Percentiles rank a stretch among this genome's conserved stretches.
These are phyloP conservation scores for Nomada lathburiana DNA, from an alignment of 2,888 invertebrate genomes.

Conservation along the genomic window DNA sequence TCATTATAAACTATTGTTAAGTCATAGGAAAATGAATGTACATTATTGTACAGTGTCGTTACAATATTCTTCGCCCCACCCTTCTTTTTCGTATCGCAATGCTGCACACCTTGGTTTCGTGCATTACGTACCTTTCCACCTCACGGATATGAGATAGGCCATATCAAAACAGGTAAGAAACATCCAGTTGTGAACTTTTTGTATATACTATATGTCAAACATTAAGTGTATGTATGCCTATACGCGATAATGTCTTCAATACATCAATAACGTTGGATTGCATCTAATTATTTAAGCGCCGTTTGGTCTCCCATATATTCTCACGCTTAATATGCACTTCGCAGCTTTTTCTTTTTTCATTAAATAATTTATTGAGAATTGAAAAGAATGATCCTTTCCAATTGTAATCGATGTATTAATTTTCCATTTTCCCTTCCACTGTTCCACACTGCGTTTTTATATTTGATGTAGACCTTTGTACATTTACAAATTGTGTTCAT, in stretches of 20 bases:
- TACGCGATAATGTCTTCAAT: not conserved
- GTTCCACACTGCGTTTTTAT: not conserved
- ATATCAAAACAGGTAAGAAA: slow-evolving; percentile 73
- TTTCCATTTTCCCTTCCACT: not conserved
- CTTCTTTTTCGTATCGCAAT: slow-evolving; percentile 40
- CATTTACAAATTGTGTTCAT: slow-evolving; percentile 20
- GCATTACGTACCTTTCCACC: slow-evolving; percentile 69
- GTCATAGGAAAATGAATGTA: slow-evolving; percentile 24
- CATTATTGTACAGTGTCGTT: slow-evolving; percentile 42
- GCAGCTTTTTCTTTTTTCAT: not conserved
- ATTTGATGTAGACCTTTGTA: slow-evolving; percentile 1
- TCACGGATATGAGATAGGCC: slow-evolving; percentile 75
- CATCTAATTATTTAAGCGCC: not conserved
- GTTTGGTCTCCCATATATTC: too few species aligned
- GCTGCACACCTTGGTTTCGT: slow-evolving; percentile 69
- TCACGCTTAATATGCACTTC: not conserved
- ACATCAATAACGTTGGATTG: slow-evolving; percentile 10
- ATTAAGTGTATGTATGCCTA: not conserved
- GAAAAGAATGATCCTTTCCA: not conserved
- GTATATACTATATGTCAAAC: slow-evolving; percentile 11
- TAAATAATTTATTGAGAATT: slow-evolving; percentile 5
- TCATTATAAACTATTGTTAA: slow-evolving; percentile 38
- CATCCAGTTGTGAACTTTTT: slow-evolving; percentile 19
- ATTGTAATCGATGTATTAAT: not conserved
- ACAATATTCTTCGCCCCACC: slow-evolving; percentile 46